Base-by-base conservation (phyloP, 2,113 vertebrate species). In the Mola mola region DNA sequence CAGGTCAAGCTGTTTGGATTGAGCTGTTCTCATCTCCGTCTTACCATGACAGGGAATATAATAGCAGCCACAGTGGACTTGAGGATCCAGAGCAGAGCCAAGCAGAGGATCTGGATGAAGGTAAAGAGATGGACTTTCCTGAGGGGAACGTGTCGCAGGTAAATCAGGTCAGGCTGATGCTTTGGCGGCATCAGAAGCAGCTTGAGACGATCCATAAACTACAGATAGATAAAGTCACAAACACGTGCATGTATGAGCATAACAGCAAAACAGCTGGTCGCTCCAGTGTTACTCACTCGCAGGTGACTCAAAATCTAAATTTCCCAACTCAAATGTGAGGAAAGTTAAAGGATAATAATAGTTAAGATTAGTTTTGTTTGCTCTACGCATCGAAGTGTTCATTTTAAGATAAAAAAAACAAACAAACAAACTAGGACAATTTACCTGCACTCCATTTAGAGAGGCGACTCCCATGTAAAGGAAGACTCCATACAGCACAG, bases 51-150 rank as follows among this genome's bases (percentile, higher is more conserved):
- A 8, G 97, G 97, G 83, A 99, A 99, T 43, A 99, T 69, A 62
- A 99, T 99, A 61, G 97, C 97, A n/a, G 97, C 96, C 83, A 99
- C 96, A 0, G 97, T 99, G 31, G 97, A 99, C 85, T 99, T 99
- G 66, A 99, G 96, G 81, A 98, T 90, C 97, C 97, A 99, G 61
- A 99, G 97, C 47, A 98, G 86, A 7, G 95, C 96, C 83, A 99
- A 79, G 75, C 97, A 99, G 25, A 99, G 68, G 37, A 94, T 62
- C 88, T 99, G 97, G 74, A 99, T 87, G 83, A 96, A 99, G 29
- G 97, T 98, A 90, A 99, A 99, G 29, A 99, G 92, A 74, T 99
- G 97, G 38, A 99, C 95, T 47, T 96, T 93, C 72, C 97, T 94
- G 49, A 98, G 92, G 0, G 97, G 97, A 4, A 98, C 96, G 0